A percentile compares a stretch with the other conserved stretches of the same genome.
Conservation (phyloP, 2,888 invertebrate species). For the Synanthedon tipuliformis region DNA sequence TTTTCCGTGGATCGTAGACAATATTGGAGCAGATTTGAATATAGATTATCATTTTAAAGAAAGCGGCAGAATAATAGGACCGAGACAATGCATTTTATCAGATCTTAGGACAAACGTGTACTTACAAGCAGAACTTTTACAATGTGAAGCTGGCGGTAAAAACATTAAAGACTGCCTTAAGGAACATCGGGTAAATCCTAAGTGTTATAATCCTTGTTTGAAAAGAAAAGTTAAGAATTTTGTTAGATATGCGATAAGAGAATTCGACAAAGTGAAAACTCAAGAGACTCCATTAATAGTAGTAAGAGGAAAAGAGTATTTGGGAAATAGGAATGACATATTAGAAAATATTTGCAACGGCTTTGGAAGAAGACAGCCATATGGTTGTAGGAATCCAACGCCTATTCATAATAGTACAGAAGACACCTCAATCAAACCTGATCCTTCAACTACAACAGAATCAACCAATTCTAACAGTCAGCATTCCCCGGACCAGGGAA, state of each 20-base stretch:
- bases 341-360: too few relatives aligned
- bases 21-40: slow-evolving; percentile 15
- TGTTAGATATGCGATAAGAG: slow-evolving; percentile 6
- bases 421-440: too few relatives aligned
- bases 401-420: too few relatives aligned
- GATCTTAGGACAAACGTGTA: slow-evolving; percentile 5
- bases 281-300: slow-evolving; percentile 3
- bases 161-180: slow-evolving; percentile 6
- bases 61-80: slow-evolving; percentile 11
- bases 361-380: too few relatives aligned
- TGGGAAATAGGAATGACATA: too few relatives aligned
- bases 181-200: slow-evolving; percentile 6
- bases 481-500: slow-evolving; percentile 1
- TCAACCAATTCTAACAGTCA: neutral
- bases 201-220: slow-evolving; percentile 8
- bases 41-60: slow-evolving; percentile 18
- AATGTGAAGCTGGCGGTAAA: slow-evolving; percentile 9
- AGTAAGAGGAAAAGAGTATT: slow-evolving; percentile 1
- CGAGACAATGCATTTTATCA: slow-evolving; percentile 15
- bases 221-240: slow-evolving; percentile 6
- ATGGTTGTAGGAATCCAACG: too few relatives aligned
- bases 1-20: slow-evolving; percentile 21
- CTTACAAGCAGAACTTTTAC: slow-evolving; percentile 10
- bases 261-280: slow-evolving; percentile 4
- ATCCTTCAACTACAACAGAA: too few relatives aligned